Conservation (phyloP, 2,797 vertebrate genomes). For the Phalloptychus januarius region DNA sequence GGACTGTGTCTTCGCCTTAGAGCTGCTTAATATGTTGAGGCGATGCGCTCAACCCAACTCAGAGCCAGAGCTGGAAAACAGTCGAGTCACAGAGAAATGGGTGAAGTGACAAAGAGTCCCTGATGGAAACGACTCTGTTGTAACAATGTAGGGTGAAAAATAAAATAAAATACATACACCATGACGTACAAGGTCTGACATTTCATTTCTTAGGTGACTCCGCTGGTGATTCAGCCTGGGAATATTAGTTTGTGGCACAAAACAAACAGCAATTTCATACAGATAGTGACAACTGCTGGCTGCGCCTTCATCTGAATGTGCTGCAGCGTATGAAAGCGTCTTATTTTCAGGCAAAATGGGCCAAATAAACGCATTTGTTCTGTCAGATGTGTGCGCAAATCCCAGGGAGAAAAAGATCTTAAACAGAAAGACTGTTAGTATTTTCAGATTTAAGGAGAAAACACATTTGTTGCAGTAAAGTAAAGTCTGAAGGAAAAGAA, state of each 20-base stretch:
- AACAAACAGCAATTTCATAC: conserved; percentile 45
- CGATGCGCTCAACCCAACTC: conserved; percentile 2
- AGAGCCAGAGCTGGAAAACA: conserved; percentile 20
- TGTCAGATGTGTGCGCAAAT: neutral
- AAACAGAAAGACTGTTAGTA: neutral
- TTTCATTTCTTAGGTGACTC: conserved; percentile 36
- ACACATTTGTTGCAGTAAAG: conserved; percentile 2
- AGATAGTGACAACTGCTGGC: conserved; percentile 1
- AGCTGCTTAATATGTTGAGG: conserved; percentile 30
- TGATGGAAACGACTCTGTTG: conserved; percentile 36
- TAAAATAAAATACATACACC: conserved; percentile 1
- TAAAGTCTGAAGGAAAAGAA: neutral
- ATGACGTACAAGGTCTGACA: conserved; percentile 23
- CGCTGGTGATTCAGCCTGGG: conserved; percentile 14
- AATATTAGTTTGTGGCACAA: conserved; percentile 40
- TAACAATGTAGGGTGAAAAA: conserved; percentile 5
- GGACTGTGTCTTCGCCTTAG: conserved; percentile 4
- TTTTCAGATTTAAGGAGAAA: conserved; percentile 9
- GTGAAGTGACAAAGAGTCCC: conserved; percentile 26
- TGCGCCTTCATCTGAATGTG: conserved; percentile 12
- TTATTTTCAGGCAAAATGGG: neutral
- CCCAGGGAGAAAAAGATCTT: neutral
- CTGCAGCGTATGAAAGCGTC: neutral
- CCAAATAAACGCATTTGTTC: conserved; percentile 1
- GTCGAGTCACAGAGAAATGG: conserved; percentile 36